Evolutionary conservation across 2,797 vertebrate genomes (phyloP).

Genomic region (Catostomus latipinnis): DNA sequence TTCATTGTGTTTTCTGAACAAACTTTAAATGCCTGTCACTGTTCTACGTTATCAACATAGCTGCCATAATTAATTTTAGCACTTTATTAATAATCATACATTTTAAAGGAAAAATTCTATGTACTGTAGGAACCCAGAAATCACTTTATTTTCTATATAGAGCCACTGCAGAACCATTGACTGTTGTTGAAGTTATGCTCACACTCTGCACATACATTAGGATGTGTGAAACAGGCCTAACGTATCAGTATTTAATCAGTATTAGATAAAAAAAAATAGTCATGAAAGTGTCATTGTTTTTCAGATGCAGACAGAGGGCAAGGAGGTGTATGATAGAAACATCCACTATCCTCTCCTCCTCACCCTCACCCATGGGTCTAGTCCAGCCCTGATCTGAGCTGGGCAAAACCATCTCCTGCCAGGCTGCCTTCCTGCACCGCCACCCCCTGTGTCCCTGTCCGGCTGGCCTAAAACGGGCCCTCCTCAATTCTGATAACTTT

Average conservation of each 20-base stretch:
- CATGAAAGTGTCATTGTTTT: conserved; percentile 39
- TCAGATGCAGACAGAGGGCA: conserved; percentile 90
- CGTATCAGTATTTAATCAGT: not conserved
- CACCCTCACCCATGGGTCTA: conserved; percentile 82
- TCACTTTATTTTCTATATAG: no score
- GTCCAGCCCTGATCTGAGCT: conserved; percentile 64
- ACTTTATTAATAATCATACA: no score
- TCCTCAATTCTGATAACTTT: conserved; percentile 16
- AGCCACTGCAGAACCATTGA: no score
- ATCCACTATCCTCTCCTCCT: conserved; percentile 95
- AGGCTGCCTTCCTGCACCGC: conserved; percentile 52
- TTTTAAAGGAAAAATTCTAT: no score
- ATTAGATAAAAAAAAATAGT: not conserved
- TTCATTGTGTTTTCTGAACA: no score
- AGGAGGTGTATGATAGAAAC: conserved; percentile 89
- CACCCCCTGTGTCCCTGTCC: conserved; percentile 52
- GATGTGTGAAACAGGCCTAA: no score
- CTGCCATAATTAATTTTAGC: no score
- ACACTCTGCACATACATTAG: no score
- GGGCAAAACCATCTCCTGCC: conserved; percentile 49
- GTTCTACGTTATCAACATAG: no score
- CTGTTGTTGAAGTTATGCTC: no score
- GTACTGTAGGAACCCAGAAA: no score
- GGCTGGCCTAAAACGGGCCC: not conserved
- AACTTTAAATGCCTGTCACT: no score